phyloP scores from a whole-genome alignment of 2,113 vertebrate species.

The Mus pahari region DNA sequence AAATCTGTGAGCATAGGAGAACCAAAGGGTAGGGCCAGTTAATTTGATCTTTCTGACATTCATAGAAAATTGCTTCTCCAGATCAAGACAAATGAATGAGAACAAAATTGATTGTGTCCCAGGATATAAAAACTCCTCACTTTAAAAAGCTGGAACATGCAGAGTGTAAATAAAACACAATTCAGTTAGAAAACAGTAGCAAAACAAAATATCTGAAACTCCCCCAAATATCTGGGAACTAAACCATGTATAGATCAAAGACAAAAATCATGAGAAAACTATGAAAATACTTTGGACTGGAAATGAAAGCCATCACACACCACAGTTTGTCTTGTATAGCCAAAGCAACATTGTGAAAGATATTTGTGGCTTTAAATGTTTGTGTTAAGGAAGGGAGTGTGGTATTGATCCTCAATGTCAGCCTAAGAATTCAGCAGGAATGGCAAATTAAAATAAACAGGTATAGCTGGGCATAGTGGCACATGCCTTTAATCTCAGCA shows the following conservation, averaged over 20 bases:
- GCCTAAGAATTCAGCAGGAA: background rate
- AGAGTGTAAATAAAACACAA: background rate
- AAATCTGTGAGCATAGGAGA: background rate
- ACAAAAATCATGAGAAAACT: background rate
- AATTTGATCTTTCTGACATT: background rate
- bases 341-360: background rate
- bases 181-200: conserved; percentile 4
- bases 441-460: background rate
- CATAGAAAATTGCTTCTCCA: background rate
- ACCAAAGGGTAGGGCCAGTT: background rate
- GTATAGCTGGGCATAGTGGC: background rate
- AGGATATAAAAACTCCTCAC: background rate
- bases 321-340: background rate
- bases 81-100: background rate
- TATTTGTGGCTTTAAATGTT: conserved; percentile 7
- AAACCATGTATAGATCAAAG: background rate
- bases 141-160: background rate
- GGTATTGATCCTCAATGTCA: background rate
- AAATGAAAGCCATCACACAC: background rate
- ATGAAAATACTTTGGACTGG: conserved; percentile 23
- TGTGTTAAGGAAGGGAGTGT: background rate
- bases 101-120: background rate
- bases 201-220: background rate
- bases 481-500: background rate
- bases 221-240: conserved; percentile 8